Conservation (phyloP, 2,888 invertebrate genomes). For the Ryuthela nishihirai region DNA sequence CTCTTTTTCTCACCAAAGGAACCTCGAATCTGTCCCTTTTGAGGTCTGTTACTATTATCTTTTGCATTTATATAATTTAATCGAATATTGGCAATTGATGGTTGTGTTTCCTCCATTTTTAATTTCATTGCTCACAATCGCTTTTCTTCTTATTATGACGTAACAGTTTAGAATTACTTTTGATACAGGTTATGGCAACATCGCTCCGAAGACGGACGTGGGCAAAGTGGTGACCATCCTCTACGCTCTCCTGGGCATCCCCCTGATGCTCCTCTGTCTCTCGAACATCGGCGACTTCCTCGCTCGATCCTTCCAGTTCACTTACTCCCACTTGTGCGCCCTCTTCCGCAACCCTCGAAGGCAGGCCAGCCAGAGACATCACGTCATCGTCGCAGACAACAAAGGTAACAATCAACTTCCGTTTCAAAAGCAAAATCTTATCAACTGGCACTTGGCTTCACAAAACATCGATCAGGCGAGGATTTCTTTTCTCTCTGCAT, state of each 20-base stretch:
- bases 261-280: conserved; percentile 77
- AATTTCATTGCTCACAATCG: neutral
- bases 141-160: neutral
- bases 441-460: too few relatives aligned
- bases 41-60: too few relatives aligned
- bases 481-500: too few relatives aligned
- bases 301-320: conserved; percentile 69
- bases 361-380: conserved; percentile 5
- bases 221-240: conserved; percentile 80
- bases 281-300: conserved; percentile 77
- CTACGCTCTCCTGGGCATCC: conserved; percentile 83
- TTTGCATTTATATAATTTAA: too few relatives aligned
- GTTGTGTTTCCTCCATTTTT: neutral
- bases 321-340: conserved; percentile 57
- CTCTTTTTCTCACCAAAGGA: too few relatives aligned
- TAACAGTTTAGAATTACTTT: neutral
- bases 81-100: neutral
- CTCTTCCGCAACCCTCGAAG: conserved; percentile 12
- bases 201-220: conserved; percentile 74
- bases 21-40: too few relatives aligned
- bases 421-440: neutral
- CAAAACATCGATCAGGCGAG: too few relatives aligned
- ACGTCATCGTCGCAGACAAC: neutral
- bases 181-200: conserved; percentile 71
- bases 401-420: neutral